Conservation (phyloP, 37 sponge, comb jelly and placozoan genomes). For the Amphimedon queenslandica region DNA sequence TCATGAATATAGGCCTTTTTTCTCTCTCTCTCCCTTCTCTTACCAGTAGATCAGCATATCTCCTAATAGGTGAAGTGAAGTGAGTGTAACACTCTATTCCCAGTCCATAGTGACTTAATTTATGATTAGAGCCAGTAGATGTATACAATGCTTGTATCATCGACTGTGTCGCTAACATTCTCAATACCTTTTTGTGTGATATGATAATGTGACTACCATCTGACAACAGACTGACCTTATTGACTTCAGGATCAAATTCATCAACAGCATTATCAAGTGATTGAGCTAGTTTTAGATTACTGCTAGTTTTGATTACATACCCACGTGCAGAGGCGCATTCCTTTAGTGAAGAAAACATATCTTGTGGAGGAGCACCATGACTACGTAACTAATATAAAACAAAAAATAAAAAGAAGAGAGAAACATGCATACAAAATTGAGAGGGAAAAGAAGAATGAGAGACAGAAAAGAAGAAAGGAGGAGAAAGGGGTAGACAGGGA, state of each 20-base stretch:
- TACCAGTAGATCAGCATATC: conserved; percentile 81
- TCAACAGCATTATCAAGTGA: conserved; percentile 54
- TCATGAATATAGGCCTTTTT: no score
- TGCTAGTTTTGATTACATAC: conserved; percentile 22
- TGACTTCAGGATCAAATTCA: conserved; percentile 36
- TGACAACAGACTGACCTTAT: no score
- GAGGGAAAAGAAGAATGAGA: no score
- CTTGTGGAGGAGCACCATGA: conserved; percentile 24
- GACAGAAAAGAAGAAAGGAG: no score
- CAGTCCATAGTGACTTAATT: conserved; percentile 70
- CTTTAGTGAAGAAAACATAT: conserved; percentile 8
- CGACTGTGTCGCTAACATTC: conserved; percentile 49
- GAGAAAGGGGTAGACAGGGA: no score
- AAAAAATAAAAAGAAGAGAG: no score
- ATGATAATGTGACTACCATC: no score
- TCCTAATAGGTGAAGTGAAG: conserved; percentile 82
- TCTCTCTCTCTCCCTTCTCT: no score
- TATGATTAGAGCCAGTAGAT: conserved; percentile 38
- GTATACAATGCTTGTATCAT: conserved; percentile 64
- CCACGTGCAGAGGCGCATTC: conserved; percentile 31
- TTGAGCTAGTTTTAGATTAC: conserved; percentile 49
- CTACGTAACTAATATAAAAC: conserved; percentile 25
- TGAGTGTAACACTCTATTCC: conserved; percentile 75
- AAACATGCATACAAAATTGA: no score
- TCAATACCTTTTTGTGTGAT: no score